These are phyloP conservation scores for Archivesica marissinica DNA, from an alignment of 1,140 invertebrate species.

Conservation along the genomic window DNA sequence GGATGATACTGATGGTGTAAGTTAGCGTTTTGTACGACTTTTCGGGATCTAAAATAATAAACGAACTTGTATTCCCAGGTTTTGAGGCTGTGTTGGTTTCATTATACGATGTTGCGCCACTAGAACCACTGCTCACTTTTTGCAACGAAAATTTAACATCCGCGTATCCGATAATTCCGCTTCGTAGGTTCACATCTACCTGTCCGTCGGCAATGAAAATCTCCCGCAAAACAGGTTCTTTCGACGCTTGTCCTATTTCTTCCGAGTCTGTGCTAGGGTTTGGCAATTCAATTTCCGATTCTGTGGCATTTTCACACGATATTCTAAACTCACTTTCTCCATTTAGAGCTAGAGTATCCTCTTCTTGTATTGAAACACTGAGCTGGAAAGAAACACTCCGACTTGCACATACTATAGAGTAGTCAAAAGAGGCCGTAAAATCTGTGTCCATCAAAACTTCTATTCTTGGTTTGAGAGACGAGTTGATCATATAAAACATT, in stretches of 20 bases:
- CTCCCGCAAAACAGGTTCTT: not conserved
- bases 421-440: conserved; percentile 19
- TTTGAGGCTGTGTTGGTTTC: not conserved
- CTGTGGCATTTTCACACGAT: conserved; percentile 23
- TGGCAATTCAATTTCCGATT: not conserved
- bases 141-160: conserved; percentile 10
- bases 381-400: conserved; percentile 6
- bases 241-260: not conserved
- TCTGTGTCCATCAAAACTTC: conserved; percentile 21
- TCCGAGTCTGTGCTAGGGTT: not conserved
- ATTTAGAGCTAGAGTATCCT: not conserved
- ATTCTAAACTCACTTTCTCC: not conserved
- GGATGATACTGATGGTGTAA: conserved; percentile 56
- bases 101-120: not conserved
- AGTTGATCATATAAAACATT: conserved; percentile 26
- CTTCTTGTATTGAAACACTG: not conserved
- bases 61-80: not conserved
- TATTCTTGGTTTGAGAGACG: conserved; percentile 8
- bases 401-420: conserved; percentile 16
- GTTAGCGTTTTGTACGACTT: not conserved
- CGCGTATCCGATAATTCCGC: conserved; percentile 26
- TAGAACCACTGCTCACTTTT: not conserved
- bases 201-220: conserved; percentile 13
- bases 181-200: not conserved
- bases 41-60: not conserved